Evolutionary conservation across 23 tunicate genomes (phyloP).

Genomic region (Diplosoma virens): DNA sequence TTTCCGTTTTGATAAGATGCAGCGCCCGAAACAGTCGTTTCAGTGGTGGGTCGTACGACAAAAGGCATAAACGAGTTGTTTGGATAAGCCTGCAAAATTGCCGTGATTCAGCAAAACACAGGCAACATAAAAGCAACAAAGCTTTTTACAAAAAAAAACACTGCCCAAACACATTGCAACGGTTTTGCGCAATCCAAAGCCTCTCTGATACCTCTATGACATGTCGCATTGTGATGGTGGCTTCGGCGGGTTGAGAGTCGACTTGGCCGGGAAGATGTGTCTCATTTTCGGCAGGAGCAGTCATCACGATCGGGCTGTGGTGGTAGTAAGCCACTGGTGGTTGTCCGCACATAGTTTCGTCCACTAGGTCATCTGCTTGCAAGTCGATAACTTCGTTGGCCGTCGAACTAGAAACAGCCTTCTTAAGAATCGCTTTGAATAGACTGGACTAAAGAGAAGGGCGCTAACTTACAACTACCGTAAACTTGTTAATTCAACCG

Average conservation of each 20-base stretch:
- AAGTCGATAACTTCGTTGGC: slow-evolving; percentile 80
- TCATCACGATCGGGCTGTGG: slow-evolving; percentile 9
- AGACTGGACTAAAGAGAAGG: too few species aligned
- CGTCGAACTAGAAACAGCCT: slow-evolving; percentile 69
- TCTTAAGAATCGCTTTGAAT: too few species aligned
- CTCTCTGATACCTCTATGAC: slow-evolving; percentile 66
- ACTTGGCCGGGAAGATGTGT: background rate
- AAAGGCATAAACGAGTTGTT: slow-evolving; percentile 70
- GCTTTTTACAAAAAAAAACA: too few species aligned
- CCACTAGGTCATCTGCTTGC: background rate
- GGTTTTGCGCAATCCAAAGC: background rate
- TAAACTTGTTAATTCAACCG: too few species aligned
- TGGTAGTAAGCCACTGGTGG: slow-evolving; percentile 25
- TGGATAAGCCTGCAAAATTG: slow-evolving; percentile 55
- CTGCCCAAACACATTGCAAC: background rate
- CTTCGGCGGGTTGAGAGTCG: slow-evolving; percentile 13
- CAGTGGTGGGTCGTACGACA: slow-evolving; percentile 62
- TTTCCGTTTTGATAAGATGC: slow-evolving; percentile 4
- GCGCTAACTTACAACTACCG: too few species aligned
- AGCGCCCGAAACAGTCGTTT: slow-evolving; percentile 10
- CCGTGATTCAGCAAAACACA: too few species aligned
- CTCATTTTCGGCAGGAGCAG: slow-evolving; percentile 25
- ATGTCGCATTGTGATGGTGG: slow-evolving; percentile 87
- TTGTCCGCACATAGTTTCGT: background rate
- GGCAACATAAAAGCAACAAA: too few species aligned